Evolutionary conservation across 2,113 vertebrate genomes (phyloP), one percentile per base, ranked within the genome.

Genomic region (Pimephales promelas): DNA sequence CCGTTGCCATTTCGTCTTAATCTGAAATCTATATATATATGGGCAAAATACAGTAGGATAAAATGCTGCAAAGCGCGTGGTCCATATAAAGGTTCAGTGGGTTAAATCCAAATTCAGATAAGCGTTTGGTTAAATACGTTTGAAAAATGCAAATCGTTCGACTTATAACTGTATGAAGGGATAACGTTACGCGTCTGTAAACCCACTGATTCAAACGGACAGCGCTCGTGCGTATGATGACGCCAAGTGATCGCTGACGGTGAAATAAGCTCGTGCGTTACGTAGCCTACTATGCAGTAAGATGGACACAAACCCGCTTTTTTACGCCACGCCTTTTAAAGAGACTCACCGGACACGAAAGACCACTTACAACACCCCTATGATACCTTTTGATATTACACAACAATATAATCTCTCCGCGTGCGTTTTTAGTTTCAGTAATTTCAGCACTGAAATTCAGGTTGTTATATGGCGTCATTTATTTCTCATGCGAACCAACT

Each of bases 1-100:
- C 93, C 59, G 95, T 90, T 89, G 96, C 96, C 96, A 97, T 97
- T 86, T 93, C 92, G 75, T n/a, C 56, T 62, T 74, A 57, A 43
- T 62, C 20, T 47, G 43, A 79, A 14, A 68, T 24, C 71, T 43
- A 20, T 59, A 68, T 83, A 88, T 64, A 72, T 80, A 83, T 68
- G 78, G 86, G 45, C 57, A 57, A 71, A 85, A 87, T 43, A 80
- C 83, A 54, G 79, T 68, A 45, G 70, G 52, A 56, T 81, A 82
- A 86, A 83, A 73, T 22, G 49, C 75, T 78, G 73, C 36, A 79
- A 75, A 49, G 70, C 43, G 79, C 70, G n/a, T 52, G 62, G 86
- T 80, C 78, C 85, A 84, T 77, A 79, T 43, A 84, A 57, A 11
- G 16, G 24, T 57, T 84, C 13, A 59, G 36, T 54, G 28, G n/a